A percentile compares a stretch with the other conserved stretches of the same genome.
Conservation (phyloP, 2,797 vertebrate genomes). For the Spondyliosoma cantharus region DNA sequence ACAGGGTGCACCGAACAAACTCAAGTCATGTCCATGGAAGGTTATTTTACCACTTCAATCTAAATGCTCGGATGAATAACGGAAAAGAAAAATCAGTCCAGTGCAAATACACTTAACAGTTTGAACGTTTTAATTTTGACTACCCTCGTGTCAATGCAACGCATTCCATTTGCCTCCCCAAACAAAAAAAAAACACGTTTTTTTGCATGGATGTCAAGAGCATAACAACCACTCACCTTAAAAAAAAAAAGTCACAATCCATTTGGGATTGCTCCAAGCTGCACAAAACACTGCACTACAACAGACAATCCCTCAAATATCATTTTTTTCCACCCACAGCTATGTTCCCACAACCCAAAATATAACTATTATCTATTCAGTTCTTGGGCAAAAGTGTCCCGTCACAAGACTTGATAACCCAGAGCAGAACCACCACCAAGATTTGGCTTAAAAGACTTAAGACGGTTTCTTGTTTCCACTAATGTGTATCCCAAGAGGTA, state of each 20-base stretch:
- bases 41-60: neutral
- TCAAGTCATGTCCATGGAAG: neutral
- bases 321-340: neutral
- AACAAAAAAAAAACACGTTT: no score
- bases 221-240: slow-evolving; percentile 3
- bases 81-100: neutral
- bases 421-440: neutral
- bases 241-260: neutral
- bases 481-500: neutral
- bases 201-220: slow-evolving; percentile 1
- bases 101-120: slow-evolving; percentile 33
- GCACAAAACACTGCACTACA: slow-evolving; percentile 23
- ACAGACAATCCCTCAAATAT: neutral
- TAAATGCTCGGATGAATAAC: slow-evolving; percentile 3
- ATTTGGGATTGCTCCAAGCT: neutral
- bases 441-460: slow-evolving; percentile 1
- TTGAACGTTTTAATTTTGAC: slow-evolving; percentile 22
- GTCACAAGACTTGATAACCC: neutral
- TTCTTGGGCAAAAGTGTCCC: neutral
- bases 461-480: neutral
- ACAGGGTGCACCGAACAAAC: neutral
- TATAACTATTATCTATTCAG: neutral
- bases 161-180: no score
- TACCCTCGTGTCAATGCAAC: slow-evolving; percentile 19
- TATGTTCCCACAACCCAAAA: neutral